A percentile compares a stretch with the other conserved stretches of the same genome.
These are phyloP conservation scores for Mirza zaza DNA, from an alignment of 2,113 vertebrate genomes.

Conservation along the genomic window DNA sequence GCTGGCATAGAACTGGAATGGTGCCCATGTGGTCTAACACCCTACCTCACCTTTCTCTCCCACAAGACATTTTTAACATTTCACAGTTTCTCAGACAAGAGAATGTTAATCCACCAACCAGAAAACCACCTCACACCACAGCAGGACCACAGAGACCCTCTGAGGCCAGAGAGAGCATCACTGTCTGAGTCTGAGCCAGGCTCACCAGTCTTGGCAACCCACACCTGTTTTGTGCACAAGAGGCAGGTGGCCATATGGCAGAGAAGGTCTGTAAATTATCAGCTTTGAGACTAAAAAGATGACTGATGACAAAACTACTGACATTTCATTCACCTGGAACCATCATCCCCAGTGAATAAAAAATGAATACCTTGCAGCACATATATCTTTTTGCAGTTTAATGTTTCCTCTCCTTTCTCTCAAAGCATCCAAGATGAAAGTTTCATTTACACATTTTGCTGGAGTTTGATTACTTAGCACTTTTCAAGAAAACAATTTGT, in stretches of 20 bases:
- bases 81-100: neutral
- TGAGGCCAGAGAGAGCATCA: neutral
- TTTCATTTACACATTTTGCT: neutral
- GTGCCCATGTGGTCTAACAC: neutral
- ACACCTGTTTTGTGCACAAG: neutral
- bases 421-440: neutral
- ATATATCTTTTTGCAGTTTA: neutral
- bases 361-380: neutral
- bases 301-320: constrained; percentile 19
- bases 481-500: constrained; percentile 35
- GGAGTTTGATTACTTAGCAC: neutral
- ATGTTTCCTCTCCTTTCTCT: neutral
- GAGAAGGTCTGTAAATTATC: neutral
- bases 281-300: constrained; percentile 19
- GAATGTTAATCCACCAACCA: neutral
- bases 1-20: neutral
- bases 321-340: constrained; percentile 37
- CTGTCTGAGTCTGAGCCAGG: neutral
- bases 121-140: neutral
- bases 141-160: neutral
- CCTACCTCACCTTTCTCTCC: neutral
- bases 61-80: neutral
- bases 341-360: neutral
- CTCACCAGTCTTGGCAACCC: neutral
- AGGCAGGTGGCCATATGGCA: neutral